phyloP scores from a whole-genome alignment of 30 jellyfish, hydroid and myxozoan species.

The Hydractinia echinata region DNA sequence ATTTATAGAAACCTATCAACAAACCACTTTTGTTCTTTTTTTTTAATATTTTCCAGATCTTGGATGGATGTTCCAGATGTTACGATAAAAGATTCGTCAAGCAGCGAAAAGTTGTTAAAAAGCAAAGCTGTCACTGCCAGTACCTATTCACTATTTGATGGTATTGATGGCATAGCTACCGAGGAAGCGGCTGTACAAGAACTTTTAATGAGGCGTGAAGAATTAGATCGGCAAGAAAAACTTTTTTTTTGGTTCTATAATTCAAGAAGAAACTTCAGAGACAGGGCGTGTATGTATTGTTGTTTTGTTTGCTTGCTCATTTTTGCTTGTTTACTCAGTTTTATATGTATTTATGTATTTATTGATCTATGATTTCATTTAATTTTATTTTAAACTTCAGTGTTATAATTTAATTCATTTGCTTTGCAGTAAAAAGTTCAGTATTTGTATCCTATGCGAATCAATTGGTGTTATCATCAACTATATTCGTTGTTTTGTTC shows the following conservation, averaged over 20 bases:
- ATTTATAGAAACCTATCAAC: no score
- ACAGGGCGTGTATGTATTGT: slow-evolving; percentile 75
- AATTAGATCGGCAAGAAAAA: slow-evolving; percentile 29
- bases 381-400: background rate
- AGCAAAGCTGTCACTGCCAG: background rate
- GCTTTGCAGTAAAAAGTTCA: slow-evolving; percentile 51
- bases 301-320: no score
- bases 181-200: slow-evolving; percentile 29
- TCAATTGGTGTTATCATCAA: slow-evolving; percentile 52
- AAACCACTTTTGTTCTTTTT: no score
- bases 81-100: background rate
- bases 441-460: slow-evolving; percentile 66
- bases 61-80: background rate
- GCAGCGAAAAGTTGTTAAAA: background rate
- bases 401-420: no score
- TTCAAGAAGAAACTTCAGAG: slow-evolving; percentile 56
- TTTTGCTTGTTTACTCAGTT: no score
- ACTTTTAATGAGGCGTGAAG: slow-evolving; percentile 38
- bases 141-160: background rate
- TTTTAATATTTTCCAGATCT: background rate
- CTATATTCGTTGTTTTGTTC: slow-evolving; percentile 35
- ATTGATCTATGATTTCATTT: background rate
- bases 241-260: slow-evolving; percentile 46
- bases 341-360: background rate
- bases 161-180: background rate